These are phyloP conservation scores for Tiaroga cobitis DNA, from an alignment of 2,797 vertebrate species.

Conservation along the genomic window DNA sequence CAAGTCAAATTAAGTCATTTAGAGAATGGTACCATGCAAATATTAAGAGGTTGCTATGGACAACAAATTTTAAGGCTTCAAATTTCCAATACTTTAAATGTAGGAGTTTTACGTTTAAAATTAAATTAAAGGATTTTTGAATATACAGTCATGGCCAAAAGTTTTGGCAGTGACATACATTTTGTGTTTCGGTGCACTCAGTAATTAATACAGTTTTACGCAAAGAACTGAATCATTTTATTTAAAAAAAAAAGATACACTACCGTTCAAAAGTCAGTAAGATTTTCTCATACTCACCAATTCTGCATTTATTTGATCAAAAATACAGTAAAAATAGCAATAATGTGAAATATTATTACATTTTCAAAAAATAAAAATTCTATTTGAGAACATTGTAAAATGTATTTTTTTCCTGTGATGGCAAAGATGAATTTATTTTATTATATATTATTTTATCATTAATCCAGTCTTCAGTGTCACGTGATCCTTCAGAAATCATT, in stretches of 20 bases:
- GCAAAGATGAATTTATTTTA: no score
- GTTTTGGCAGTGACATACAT: neutral
- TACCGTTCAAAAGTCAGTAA: neutral
- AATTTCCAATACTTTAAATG: neutral
- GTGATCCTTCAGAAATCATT: no score
- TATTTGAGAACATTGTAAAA: no score
- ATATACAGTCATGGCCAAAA: neutral
- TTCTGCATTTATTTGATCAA: no score
- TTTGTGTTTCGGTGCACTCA: neutral
- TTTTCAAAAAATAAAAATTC: no score
- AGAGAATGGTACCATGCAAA: neutral
- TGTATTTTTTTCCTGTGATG: no score
- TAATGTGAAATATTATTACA: no score
- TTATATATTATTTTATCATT: neutral
- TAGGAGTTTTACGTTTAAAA: neutral
- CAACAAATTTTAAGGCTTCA: neutral
- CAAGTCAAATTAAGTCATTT: neutral
- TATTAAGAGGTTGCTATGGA: neutral
- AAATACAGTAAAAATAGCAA: no score
- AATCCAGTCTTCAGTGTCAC: neutral
- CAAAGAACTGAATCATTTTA: neutral
- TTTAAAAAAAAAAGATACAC: neutral
- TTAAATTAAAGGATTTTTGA: neutral
- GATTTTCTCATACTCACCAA: neutral
- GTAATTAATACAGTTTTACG: neutral